Base-by-base conservation (phyloP, 1,140 invertebrate genomes). In the Leptopilina clavipes region DNA sequence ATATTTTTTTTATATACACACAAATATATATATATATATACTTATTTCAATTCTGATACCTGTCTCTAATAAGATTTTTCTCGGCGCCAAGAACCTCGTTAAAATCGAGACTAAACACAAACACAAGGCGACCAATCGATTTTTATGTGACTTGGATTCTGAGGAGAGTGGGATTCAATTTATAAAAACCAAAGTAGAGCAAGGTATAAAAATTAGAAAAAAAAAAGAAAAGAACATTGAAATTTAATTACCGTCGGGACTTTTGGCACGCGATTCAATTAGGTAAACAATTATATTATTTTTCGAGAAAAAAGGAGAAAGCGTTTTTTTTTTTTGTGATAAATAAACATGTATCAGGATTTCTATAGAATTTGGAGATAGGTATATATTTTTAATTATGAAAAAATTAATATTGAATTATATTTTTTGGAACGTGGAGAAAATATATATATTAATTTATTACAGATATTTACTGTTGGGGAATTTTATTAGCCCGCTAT, bases 1-100 rank as follows among this genome's bases (percentile, higher is more conserved):
- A 31, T 31, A n/a, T n/a, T n/a, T n/a, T n/a, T n/a, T n/a, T n/a
- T 31, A 31, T 31, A 31, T 31, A 31, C 25, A 31, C 25, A 31
- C 25, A n/a, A n/a, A n/a, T 40, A 40, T 40, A 40, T 40, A 40
- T 5, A 40, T 40, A 5, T 40, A 65, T 65, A 22, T 12, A 17
- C 3, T 14, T 7, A 22, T 65, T 65, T 65, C 22, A 65, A 37
- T 31, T 11, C 22, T 65, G 59, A 37, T 65, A 65, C 25, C 59
- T 37, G 19, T 65, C 59, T 65, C 59, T 65, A 37, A 65, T 65
- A 65, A 65, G 59, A 65, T 65, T 65, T 65, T 65, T 31, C 59
- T 31, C 59, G 59, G 25, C 59, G 59, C 59, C 59, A 65, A 65
- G 59, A 37, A 65, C 22, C 59, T 65, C 59, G 59, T 65, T 65